Evolutionary conservation across 2,113 vertebrate species (phyloP).

Genomic region (Thalassarche chlororhynchos): DNA sequence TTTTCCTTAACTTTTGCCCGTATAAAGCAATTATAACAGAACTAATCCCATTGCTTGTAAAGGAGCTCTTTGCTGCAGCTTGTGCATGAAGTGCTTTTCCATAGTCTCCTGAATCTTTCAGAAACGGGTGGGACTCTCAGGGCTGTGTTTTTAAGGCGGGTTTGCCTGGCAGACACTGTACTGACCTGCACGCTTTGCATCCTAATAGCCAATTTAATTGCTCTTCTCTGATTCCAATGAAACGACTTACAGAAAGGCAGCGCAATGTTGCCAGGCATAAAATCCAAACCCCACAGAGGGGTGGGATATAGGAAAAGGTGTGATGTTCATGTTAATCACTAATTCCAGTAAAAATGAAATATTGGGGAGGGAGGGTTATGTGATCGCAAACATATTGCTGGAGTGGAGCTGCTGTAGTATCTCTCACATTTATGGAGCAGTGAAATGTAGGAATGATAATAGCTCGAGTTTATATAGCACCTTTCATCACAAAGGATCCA

Average conservation of each 20-base stretch:
- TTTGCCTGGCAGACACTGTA: not conserved
- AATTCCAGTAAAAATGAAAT: slow-evolving; percentile 40
- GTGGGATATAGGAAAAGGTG: not conserved
- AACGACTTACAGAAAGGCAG: not conserved
- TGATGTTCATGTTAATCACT: slow-evolving; percentile 1
- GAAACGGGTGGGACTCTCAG: not conserved
- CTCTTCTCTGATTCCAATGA: not conserved
- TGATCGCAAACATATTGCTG: not conserved
- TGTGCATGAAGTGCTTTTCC: not conserved
- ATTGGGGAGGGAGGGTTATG: not conserved
- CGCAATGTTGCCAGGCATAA: not conserved
- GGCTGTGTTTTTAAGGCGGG: not conserved
- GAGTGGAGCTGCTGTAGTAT: not conserved
- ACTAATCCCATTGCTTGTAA: not conserved
- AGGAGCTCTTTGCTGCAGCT: not conserved
- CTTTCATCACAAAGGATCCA: slow-evolving; percentile 46
- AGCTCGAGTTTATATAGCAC: slow-evolving; percentile 17
- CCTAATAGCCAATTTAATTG: slow-evolving; percentile 5
- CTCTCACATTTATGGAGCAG: slow-evolving; percentile 23
- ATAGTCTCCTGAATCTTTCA: not conserved
- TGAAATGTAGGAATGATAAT: slow-evolving; percentile 47
- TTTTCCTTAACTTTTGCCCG: not conserved
- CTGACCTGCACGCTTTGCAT: not conserved
- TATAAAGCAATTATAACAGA: not conserved
- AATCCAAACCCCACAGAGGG: not conserved